A percentile compares a stretch with the other conserved stretches of the same genome.
phyloP scores from a whole-genome alignment of 2,888 invertebrate genomes.

The Cenopis cana region DNA sequence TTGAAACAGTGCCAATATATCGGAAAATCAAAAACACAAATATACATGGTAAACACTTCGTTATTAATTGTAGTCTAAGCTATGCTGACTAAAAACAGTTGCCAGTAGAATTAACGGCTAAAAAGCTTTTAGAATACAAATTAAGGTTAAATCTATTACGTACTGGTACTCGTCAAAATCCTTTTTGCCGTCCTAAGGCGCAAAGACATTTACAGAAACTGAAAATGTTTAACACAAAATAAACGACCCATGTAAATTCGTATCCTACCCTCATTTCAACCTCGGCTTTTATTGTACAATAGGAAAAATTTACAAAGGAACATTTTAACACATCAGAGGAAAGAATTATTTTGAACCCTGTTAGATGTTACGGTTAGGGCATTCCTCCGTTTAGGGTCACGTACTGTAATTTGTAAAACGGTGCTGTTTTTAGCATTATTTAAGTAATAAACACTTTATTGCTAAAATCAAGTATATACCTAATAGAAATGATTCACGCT shows the following conservation, averaged over 20 bases:
- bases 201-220: constrained; percentile 8
- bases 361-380: not conserved
- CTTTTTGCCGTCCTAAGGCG: not conserved
- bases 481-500: too few relatives aligned
- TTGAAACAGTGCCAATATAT: too few relatives aligned
- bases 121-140: too few relatives aligned
- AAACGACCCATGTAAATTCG: constrained; percentile 16
- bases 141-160: not conserved
- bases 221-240: constrained; percentile 17
- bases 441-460: too few relatives aligned
- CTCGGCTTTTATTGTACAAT: constrained; percentile 9
- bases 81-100: too few relatives aligned
- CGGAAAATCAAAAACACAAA: too few relatives aligned
- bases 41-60: too few relatives aligned
- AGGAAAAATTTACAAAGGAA: constrained; percentile 12
- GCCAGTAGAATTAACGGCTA: too few relatives aligned
- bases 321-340: constrained; percentile 15
- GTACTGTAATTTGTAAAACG: not conserved
- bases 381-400: not conserved
- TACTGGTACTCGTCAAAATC: too few relatives aligned
- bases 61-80: too few relatives aligned
- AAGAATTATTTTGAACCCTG: constrained; percentile 8
- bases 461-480: too few relatives aligned
- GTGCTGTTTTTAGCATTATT: too few relatives aligned
- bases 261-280: constrained; percentile 10